A percentile compares a stretch with the other conserved stretches of the same genome.
Evolutionary conservation across 2,888 invertebrate species (phyloP).

Genomic region (Opisthograptis luteolata): DNA sequence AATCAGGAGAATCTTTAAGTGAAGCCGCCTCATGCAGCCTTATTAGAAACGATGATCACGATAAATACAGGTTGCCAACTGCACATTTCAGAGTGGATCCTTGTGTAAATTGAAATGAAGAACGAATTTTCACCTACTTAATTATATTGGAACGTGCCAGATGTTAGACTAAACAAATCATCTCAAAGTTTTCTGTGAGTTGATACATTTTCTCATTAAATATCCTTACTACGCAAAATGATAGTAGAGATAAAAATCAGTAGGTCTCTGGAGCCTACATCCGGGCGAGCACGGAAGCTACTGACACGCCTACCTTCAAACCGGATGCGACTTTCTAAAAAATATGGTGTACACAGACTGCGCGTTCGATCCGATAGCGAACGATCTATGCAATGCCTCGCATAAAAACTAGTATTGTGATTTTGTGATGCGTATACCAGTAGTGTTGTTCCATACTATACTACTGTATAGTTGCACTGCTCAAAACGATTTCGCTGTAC

Average conservation of each 20-base stretch:
- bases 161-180: neutral
- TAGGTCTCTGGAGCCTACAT: slow-evolving; percentile 67
- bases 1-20: slow-evolving; percentile 32
- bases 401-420: slow-evolving; percentile 18
- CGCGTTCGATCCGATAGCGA: slow-evolving; percentile 30
- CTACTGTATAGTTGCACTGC: no score
- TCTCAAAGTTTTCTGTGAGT: neutral
- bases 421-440: neutral
- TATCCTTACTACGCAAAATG: slow-evolving; percentile 15
- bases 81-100: slow-evolving; percentile 24
- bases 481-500: no score
- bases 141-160: neutral
- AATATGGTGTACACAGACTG: slow-evolving; percentile 64
- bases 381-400: slow-evolving; percentile 26
- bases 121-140: neutral
- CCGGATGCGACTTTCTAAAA: slow-evolving; percentile 84
- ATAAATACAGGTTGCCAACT: slow-evolving; percentile 28
- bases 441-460: no score
- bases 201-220: no score
- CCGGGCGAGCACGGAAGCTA: slow-evolving; percentile 75
- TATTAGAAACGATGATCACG: slow-evolving; percentile 25
- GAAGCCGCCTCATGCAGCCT: slow-evolving; percentile 21
- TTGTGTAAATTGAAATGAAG: slow-evolving; percentile 3
- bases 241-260: slow-evolving; percentile 49
- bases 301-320: slow-evolving; percentile 64